Base-by-base conservation (phyloP, 2,888 invertebrate genomes). In the Geotrupes spiniger region DNA sequence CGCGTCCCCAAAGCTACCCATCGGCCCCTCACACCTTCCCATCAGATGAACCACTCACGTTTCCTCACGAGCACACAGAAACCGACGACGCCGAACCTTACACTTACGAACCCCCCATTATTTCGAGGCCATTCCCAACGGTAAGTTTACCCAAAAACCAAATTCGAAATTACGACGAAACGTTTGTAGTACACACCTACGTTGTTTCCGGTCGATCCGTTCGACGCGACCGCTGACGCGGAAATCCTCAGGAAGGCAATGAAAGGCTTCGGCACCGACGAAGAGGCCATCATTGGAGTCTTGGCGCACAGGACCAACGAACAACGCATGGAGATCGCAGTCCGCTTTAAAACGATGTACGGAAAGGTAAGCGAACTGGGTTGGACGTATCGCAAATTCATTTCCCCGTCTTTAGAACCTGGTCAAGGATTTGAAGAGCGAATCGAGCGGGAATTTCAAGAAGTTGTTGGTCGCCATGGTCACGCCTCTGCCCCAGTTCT, bases 261-360 rank as follows among this genome's bases (percentile, higher is more conserved):
- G 93, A 92, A 92, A 74, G 93, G 92, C 40, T 84, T 89, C 60
- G 92, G 94, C 21, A 95, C 95, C 0, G 91, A 96, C 69, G 95
- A 96, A 70, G 87, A 88, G 65, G 80, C 90, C 0, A 87, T 96
- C 61, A 92, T 94, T 49, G 83, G 87, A 59, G 84, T 96, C 9
- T 76, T 97, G 38, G 83, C 89, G 4, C 83, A 83, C 54, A 83
- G 96, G 41, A 85, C 85, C 56, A 93, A 94, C 66, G 81, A 81
- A 26, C 95, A 98, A 73, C 81, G 97, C 47, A 79, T 91, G 59
- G 84, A 91, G 65, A 89, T 94, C 61, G 83, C 85, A 15, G 78
- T 81, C 25, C 84, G 85, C 63, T 94, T 88, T 72, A 94, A 94
- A 74, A 85, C 89, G 2, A 75, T 89, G 64, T 94, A 87, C 74